A percentile compares a stretch with the other conserved stretches of the same genome.
phyloP scores from a whole-genome alignment of 2,113 vertebrate genomes.

The Seriola aureovittata region DNA sequence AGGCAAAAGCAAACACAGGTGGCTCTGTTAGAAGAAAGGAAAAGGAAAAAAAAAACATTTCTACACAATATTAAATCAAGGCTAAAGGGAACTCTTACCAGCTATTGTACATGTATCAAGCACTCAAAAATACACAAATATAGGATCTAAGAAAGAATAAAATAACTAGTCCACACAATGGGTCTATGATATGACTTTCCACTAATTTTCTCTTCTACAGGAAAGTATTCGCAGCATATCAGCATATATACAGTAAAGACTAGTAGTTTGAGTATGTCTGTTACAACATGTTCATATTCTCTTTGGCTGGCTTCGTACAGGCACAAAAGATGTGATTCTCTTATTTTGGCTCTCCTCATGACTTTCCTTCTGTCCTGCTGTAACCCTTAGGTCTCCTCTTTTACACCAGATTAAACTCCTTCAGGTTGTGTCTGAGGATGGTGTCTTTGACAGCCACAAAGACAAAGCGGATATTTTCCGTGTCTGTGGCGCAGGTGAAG shows the following conservation, averaged over 20 bases:
- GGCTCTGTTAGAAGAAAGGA: background rate
- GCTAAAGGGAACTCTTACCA: background rate
- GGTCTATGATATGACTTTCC: background rate
- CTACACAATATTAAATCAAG: constrained; percentile 6
- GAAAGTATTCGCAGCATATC: constrained; percentile 7
- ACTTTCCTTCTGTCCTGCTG: background rate
- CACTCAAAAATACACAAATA: constrained; percentile 7
- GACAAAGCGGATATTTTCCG: constrained; percentile 91
- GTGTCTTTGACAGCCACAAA: constrained; percentile 93
- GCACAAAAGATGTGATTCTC: background rate
- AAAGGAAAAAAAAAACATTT: background rate
- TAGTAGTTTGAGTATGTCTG: background rate
- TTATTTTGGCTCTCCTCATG: background rate
- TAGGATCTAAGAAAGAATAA: background rate
- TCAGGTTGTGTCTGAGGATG: constrained; percentile 91
- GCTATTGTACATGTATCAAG: background rate
- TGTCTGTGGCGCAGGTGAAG: constrained; percentile 92
- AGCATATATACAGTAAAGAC: constrained; percentile 4
- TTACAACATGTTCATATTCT: constrained; percentile 25
- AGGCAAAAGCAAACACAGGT: background rate
- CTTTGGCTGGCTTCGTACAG: background rate
- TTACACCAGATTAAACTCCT: constrained; percentile 90
- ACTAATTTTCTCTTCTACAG: constrained; percentile 10
- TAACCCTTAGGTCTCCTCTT: background rate
- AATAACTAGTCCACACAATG: constrained; percentile 23